Conservation (phyloP, 2,888 invertebrate genomes). For the Lasiommata megera region DNA sequence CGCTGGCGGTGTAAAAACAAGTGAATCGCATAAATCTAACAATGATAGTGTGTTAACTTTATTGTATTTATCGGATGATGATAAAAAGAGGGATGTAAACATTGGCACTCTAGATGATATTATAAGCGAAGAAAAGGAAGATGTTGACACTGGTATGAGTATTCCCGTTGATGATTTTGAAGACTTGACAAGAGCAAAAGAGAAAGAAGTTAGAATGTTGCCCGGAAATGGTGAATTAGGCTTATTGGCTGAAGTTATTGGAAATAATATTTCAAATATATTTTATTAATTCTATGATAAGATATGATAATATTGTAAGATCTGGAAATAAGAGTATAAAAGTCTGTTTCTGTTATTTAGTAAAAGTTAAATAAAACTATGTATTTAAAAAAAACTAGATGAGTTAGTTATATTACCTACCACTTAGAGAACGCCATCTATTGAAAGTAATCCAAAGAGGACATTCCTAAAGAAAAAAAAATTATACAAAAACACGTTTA, state of each 20-base stretch:
- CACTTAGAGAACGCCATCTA: no score
- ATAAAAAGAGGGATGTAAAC: slow-evolving; percentile 33
- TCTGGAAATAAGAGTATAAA: no score
- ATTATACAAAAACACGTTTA: no score
- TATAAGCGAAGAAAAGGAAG: background rate
- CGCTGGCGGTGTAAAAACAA: background rate
- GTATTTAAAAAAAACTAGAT: no score
- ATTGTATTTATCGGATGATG: slow-evolving; percentile 45
- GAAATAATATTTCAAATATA: slow-evolving; percentile 30
- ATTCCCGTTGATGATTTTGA: slow-evolving; percentile 27
- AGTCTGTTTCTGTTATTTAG: no score
- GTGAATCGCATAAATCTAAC: slow-evolving; percentile 9
- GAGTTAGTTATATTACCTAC: no score
- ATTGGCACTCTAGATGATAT: background rate
- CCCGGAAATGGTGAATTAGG: slow-evolving; percentile 37
- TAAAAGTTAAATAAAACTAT: no score
- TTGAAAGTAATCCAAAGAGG: no score
- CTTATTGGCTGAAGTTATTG: slow-evolving; percentile 37
- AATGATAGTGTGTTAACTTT: slow-evolving; percentile 39
- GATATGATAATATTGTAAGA: no score
- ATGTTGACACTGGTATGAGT: slow-evolving; percentile 28
- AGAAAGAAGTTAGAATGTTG: slow-evolving; percentile 18
- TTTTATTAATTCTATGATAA: slow-evolving; percentile 1
- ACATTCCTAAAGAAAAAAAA: no score
- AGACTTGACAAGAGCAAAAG: slow-evolving; percentile 32